These are phyloP conservation scores for Xenopus laevis DNA, from an alignment of 2,113 vertebrate genomes.

Conservation along the genomic window DNA sequence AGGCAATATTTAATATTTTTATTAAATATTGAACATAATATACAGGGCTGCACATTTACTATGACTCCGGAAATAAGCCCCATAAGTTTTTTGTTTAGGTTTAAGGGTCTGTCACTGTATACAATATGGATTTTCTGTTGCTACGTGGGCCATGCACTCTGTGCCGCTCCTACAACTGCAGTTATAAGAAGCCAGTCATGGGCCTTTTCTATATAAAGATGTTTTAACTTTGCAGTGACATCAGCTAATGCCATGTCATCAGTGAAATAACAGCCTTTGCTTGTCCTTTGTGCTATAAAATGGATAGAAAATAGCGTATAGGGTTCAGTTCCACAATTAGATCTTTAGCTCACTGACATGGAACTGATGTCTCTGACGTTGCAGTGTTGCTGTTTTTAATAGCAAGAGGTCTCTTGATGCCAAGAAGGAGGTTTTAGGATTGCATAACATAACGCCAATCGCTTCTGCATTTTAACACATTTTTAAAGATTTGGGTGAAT, in stretches of 20 bases:
- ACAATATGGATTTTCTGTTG: no score
- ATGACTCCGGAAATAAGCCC: no score
- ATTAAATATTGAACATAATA: no score
- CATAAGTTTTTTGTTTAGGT: no score
- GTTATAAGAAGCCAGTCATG: background rate
- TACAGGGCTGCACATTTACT: no score
- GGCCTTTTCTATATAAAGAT: conserved; percentile 14
- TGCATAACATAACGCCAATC: conserved; percentile 22
- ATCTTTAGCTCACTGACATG: background rate
- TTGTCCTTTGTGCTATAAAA: background rate
- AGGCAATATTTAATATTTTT: no score
- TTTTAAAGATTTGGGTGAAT: conserved; percentile 58
- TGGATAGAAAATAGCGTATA: background rate
- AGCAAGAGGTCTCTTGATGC: conserved; percentile 25
- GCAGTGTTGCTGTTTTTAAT: conserved; percentile 33
- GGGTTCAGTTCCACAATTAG: background rate
- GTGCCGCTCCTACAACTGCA: background rate
- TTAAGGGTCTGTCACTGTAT: no score
- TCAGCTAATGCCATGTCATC: background rate
- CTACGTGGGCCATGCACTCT: no score
- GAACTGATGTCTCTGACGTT: background rate
- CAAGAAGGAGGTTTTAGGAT: conserved; percentile 56
- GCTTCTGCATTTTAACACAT: conserved; percentile 51
- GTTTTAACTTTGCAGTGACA: conserved; percentile 33
- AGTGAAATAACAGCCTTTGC: no score